Base-by-base conservation (phyloP, 1,140 invertebrate genomes). In the Zelostemma sp. region DNA sequence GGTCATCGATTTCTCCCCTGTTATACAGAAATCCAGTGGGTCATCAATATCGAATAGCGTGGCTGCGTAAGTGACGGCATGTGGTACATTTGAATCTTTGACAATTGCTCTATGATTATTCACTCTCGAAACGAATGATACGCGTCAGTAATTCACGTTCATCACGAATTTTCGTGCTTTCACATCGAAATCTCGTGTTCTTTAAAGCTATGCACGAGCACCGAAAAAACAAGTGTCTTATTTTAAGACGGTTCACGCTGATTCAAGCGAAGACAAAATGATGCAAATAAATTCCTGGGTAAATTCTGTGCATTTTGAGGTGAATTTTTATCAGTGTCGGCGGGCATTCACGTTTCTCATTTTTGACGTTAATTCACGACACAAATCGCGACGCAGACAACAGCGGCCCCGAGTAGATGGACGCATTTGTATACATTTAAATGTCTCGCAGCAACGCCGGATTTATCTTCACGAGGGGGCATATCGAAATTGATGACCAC, bases 401-500 rank as follows among this genome's bases (percentile, higher is more conserved):
- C 55, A 65, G 57, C 54, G 49, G 48, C 17, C 35, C 18, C 62
- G 41, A 65, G 57, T 58, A 65, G 58, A 58, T 58, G 62, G 49
- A 65, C 62, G 57, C 61, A 50, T 48, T 5, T 28, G 40, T 43
- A 43, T 16, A 14, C 14, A 43, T 43, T 17, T 16, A 14, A 43
- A 43, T 1, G 40, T 43, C 40, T 15, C 40, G 40, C 40, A 43
- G 17, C 6, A 15, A 2, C 17, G 14, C 49, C 28, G 60, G 51
- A 67, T 67, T 67, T 60, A 67, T 67, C 56, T 56, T 47, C 33
- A 15, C 18, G 17, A 15, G n/a, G 6, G 15, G 5, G 14, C 50
- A 56, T 49, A 67, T 67, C 64, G 49, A 56, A 67, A 67, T 67
- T 60, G 64, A 68, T 61, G 64, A 25, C 38, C 40, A 8, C 40